phyloP scores from a whole-genome alignment of 1,140 invertebrate species.

The Saccostrea glomerata region DNA sequence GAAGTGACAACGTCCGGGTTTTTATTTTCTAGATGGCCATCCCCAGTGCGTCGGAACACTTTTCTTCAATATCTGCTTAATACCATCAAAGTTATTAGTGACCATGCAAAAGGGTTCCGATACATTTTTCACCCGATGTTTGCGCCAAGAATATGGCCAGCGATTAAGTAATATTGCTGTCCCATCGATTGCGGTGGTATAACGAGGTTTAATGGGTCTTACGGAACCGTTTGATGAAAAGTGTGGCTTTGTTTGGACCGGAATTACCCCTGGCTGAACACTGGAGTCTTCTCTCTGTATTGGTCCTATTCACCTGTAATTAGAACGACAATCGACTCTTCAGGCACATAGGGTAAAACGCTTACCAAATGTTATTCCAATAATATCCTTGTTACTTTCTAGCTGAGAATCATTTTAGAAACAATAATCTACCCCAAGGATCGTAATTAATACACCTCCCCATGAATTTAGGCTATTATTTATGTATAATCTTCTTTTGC shows the following conservation, averaged over 20 bases:
- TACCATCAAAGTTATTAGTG: slow-evolving; percentile 5
- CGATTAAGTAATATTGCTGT: slow-evolving; percentile 15
- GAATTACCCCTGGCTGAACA: slow-evolving; percentile 11
- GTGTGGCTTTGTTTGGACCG: not conserved
- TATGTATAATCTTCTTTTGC: not conserved
- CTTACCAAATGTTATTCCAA: slow-evolving; percentile 38
- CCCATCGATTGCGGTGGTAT: slow-evolving; percentile 12
- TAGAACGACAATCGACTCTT: not conserved
- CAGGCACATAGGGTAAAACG: slow-evolving; percentile 5
- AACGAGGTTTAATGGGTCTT: slow-evolving; percentile 22
- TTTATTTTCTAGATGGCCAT: slow-evolving; percentile 15
- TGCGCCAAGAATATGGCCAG: not conserved
- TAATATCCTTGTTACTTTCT: slow-evolving; percentile 23
- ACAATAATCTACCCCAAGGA: not conserved
- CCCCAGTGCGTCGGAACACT: not conserved
- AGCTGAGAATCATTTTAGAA: slow-evolving; percentile 28
- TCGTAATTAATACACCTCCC: slow-evolving; percentile 23
- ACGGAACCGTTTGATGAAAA: not conserved
- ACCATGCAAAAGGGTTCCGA: not conserved
- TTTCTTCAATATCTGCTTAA: slow-evolving; percentile 13
- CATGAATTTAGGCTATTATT: not conserved
- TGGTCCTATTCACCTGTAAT: slow-evolving; percentile 1
- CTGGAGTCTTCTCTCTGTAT: not conserved
- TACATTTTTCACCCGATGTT: slow-evolving; percentile 8
- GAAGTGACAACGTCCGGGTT: not conserved